A percentile compares a stretch with the other conserved stretches of the same genome.
These are phyloP conservation scores for Hozukius guyotensis DNA, from an alignment of 2,797 vertebrate species.

Conservation along the genomic window DNA sequence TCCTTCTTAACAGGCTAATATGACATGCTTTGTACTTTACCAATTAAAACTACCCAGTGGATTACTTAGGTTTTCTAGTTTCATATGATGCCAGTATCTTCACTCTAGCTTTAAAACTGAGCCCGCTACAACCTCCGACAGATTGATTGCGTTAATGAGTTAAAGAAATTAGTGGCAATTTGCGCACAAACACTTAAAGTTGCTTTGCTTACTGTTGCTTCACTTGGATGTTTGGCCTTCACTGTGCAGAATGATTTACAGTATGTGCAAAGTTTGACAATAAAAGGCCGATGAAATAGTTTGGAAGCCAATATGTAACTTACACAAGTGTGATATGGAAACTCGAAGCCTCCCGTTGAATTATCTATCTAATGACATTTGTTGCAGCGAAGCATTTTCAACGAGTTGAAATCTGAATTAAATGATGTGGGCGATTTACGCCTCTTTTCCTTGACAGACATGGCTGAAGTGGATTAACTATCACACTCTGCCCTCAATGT, in stretches of 20 bases:
- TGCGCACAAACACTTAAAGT: background rate
- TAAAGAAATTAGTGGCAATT: no score
- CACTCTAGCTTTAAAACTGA: no score
- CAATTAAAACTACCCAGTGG: no score
- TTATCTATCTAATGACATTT: background rate
- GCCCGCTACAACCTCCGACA: no score
- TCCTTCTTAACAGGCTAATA: no score
- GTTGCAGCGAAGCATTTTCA: conserved; percentile 15
- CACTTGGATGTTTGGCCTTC: background rate
- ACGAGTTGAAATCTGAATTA: conserved; percentile 26
- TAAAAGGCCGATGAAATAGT: background rate
- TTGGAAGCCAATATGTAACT: background rate
- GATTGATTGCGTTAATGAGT: no score
- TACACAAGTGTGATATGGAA: background rate
- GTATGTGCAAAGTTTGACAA: background rate
- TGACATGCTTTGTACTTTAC: no score
- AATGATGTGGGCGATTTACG: conserved; percentile 28
- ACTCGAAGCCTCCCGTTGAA: background rate
- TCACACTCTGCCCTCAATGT: conserved; percentile 51
- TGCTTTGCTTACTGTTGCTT: background rate
- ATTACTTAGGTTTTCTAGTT: fast-evolving
- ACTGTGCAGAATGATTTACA: background rate
- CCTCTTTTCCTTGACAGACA: conserved; percentile 31
- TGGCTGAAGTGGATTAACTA: conserved; percentile 65
- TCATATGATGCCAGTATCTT: no score